Percentiles rank a stretch among this genome's conserved stretches.
phyloP scores from a whole-genome alignment of 64 coral and sea anemone species.

The Anthopleura sola region DNA sequence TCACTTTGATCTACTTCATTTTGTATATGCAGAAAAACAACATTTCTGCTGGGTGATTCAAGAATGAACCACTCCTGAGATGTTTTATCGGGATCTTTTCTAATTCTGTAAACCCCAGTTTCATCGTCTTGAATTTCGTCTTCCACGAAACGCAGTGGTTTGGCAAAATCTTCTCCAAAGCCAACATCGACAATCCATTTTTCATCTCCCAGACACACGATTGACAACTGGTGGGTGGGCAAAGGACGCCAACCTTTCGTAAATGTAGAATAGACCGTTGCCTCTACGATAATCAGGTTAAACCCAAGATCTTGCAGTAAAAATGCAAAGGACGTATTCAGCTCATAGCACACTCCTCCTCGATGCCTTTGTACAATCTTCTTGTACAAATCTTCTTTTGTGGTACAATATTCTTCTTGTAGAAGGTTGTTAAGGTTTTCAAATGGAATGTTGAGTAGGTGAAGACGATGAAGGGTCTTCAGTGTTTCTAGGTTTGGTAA shows the following conservation, averaged over 20 bases:
- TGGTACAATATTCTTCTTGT: not conserved
- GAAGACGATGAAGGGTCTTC: not conserved
- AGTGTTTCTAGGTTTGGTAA: not conserved
- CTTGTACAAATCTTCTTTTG: conserved; percentile 8
- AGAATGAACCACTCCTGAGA: not conserved
- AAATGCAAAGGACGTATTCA: not conserved
- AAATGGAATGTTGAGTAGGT: not conserved
- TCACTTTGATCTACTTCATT: not conserved
- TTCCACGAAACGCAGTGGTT: not conserved
- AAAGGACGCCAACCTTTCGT: not conserved
- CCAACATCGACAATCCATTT: conserved; percentile 1
- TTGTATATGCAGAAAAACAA: not conserved
- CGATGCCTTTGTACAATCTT: not conserved
- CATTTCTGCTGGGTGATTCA: not conserved
- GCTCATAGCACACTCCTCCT: not conserved
- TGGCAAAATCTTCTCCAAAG: not conserved
- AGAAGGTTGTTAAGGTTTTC: not conserved
- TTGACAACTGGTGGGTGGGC: not conserved
- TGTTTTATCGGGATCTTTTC: not conserved
- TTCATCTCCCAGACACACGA: not conserved
- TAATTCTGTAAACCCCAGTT: not conserved
- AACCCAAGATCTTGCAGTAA: not conserved
- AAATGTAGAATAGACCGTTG: not conserved
- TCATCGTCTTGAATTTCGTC: not conserved
- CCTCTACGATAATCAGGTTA: not conserved